Base-by-base conservation (phyloP, 2,797 vertebrate species). In the Gymnodraco acuticeps region DNA sequence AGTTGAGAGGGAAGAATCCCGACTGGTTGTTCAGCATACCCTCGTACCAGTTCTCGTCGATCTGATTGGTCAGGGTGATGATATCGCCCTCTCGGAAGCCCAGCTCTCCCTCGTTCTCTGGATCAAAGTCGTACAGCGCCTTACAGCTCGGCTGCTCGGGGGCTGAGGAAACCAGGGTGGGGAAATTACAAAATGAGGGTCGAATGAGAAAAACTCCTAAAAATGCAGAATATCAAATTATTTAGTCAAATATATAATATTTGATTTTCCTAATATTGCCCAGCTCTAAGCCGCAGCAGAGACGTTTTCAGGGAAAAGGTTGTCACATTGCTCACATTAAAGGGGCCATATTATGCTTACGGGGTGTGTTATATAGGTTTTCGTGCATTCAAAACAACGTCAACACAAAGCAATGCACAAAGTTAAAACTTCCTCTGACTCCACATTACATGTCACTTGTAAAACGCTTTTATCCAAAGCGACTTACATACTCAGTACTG, bases 1-100 rank as follows among this genome's bases (percentile, higher is more conserved):
- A 99, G 96, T 99, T 99, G 85, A 98, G 96, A 0, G 98, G 98
- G 92, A 99, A 99, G 94, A 99, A 99, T 84, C 98, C 98, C 0
- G 98, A 98, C 82, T 97, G 97, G 93, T 98, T 95, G 3, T 94
- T 96, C 87, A 99, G 95, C 96, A 97, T 96, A 62, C 98, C 98
- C 94, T 99, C 98, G 66, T 97, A 99, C 98, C 98, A 99, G 96
- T 99, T 99, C 90, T 99, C 98, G 10, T 99, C 98, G 46, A 99
- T 99, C 95, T 99, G 98, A 95, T 97, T 99, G 87, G 97, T 99
- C 90, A 99, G 94, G 19, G 96, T 99, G 96, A 99, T 99, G 93
- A 99, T 90, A 73, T 99, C 97, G 0, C 98, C 97, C 84, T 99
- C 98, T 3, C 84, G 96, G 95, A 99, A 99, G 92, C 98, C 98